Evolutionary conservation across 1,140 invertebrate species (phyloP).

Genomic region (Globodera rostochiensis): DNA sequence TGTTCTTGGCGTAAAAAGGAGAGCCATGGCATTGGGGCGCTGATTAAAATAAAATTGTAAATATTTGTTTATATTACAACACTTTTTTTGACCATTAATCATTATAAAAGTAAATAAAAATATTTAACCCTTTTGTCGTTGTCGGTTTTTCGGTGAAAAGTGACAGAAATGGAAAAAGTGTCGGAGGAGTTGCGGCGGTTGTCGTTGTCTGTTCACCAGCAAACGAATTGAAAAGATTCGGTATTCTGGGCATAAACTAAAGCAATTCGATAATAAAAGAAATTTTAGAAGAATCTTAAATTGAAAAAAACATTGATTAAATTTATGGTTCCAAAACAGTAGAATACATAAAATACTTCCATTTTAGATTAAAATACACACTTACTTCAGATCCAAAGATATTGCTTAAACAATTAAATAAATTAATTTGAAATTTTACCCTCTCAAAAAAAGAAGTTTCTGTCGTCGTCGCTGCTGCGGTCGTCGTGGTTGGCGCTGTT

Average conservation of each 20-base stretch:
- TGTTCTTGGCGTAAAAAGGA: slow-evolving; percentile 12
- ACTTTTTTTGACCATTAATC: no score
- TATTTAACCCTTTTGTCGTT: neutral
- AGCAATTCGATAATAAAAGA: neutral
- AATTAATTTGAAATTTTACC: slow-evolving; percentile 1
- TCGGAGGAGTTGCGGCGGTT: neutral
- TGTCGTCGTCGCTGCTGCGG: slow-evolving; percentile 24
- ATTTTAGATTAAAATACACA: neutral
- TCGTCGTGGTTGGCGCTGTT: slow-evolving; percentile 30
- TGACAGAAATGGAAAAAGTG: slow-evolving; percentile 14
- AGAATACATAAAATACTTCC: slow-evolving; percentile 13
- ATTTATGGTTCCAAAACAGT: neutral
- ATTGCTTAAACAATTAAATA: neutral
- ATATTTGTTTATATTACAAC: neutral
- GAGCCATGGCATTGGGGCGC: neutral
- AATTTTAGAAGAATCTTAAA: neutral
- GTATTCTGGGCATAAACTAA: slow-evolving; percentile 11
- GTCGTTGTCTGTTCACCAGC: neutral
- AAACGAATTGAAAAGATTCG: slow-evolving; percentile 7
- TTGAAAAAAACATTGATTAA: neutral
- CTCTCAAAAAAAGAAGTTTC: slow-evolving; percentile 9
- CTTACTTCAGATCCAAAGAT: no score
- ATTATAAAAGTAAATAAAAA: neutral
- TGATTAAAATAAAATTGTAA: slow-evolving; percentile 1
- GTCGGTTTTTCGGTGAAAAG: slow-evolving; percentile 3